Percentiles rank a stretch among this genome's conserved stretches.
These are phyloP conservation scores for Crioceris asparagi DNA, from an alignment of 2,888 invertebrate species.

Conservation along the genomic window DNA sequence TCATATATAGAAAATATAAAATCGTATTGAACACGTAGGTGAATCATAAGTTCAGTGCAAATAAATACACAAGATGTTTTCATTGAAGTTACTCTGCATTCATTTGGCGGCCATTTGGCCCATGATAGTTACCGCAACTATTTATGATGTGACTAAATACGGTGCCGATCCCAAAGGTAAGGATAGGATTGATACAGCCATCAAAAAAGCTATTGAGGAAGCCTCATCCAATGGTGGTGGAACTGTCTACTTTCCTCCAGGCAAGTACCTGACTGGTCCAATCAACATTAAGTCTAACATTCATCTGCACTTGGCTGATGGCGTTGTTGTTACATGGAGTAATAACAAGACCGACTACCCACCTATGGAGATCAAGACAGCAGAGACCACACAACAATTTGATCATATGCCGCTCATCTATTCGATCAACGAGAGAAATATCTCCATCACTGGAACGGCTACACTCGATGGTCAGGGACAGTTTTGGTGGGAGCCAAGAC, in stretches of 20 bases:
- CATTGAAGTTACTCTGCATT: no score
- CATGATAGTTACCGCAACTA: background rate
- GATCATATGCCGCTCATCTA: background rate
- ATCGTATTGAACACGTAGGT: no score
- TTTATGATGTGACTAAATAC: conserved; percentile 1
- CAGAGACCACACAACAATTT: background rate
- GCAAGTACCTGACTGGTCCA: background rate
- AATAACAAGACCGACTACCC: background rate
- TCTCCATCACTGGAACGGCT: background rate
- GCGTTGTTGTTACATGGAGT: background rate
- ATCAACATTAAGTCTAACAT: conserved; percentile 1
- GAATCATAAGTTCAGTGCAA: no score
- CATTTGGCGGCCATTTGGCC: background rate
- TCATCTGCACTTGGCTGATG: background rate
- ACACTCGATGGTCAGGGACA: background rate
- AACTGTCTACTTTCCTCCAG: background rate
- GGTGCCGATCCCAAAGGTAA: background rate
- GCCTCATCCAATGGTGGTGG: background rate
- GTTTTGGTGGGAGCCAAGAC: background rate
- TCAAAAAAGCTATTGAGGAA: background rate
- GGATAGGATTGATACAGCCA: background rate
- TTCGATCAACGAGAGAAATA: background rate
- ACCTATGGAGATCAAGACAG: background rate
- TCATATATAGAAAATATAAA: no score
- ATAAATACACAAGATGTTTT: background rate